A percentile compares a stretch with the other conserved stretches of the same genome.
Conservation (phyloP, 2,797 vertebrate genomes). For the Oreochromis mossambicus region DNA sequence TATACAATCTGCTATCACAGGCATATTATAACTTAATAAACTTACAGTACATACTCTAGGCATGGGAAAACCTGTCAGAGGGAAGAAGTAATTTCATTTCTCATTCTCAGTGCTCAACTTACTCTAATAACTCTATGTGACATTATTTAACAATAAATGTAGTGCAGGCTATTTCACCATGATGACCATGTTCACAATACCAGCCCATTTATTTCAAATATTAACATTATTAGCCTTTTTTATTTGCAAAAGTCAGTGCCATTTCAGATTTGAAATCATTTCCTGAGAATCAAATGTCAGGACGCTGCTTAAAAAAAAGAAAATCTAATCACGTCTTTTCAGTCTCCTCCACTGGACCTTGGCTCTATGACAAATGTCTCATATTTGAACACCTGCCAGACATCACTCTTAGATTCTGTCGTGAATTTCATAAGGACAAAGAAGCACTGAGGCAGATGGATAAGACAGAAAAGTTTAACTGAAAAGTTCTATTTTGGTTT, state of each 20-base stretch:
- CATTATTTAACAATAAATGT: slow-evolving; percentile 31
- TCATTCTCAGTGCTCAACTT: slow-evolving; percentile 41
- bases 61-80: neutral
- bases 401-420: slow-evolving; percentile 21
- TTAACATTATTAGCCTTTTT: slow-evolving; percentile 9
- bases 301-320: neutral
- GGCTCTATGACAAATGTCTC: slow-evolving; percentile 43
- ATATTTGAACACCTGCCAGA: slow-evolving; percentile 46
- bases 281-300: slow-evolving; percentile 27
- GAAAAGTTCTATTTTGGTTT: neutral
- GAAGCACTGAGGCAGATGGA: neutral
- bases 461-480: neutral
- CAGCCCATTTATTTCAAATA: slow-evolving; percentile 17
- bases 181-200: neutral
- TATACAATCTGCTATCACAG: slow-evolving; percentile 36
- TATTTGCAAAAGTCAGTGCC: neutral
- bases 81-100: slow-evolving; percentile 28
- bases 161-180: neutral
- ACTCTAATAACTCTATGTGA: slow-evolving; percentile 18
- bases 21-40: slow-evolving; percentile 24
- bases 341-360: slow-evolving; percentile 21
- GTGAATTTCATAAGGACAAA: slow-evolving; percentile 21
- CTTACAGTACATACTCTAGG: neutral
- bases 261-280: slow-evolving; percentile 20
- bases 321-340: slow-evolving; percentile 49